Evolutionary conservation across 1,140 invertebrate species (phyloP), one percentile per base, ranked within the genome.

Genomic region (Schlechtendalia chinensis): DNA sequence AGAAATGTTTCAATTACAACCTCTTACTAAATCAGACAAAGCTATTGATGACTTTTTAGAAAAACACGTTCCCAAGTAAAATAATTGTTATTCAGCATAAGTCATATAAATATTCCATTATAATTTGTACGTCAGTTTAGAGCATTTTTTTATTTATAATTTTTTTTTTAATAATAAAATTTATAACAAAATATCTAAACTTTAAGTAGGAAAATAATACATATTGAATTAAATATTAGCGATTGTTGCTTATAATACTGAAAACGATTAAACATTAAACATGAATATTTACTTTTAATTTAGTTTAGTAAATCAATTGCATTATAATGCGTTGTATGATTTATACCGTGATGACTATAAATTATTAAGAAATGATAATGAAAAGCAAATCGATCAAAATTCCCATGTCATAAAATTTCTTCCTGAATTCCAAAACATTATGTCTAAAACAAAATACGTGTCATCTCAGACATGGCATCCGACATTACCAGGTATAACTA

Each of bases 301-400:
- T 29, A 61, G 22, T 24, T 24, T 24, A 27, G 12, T 61, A 29
- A 2, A 29, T 14, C 32, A 79, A 8, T 61, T 79, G 24, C 58
- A 29, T n/a, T 63, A 79, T 29, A 79, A 79, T 0, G 75, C 63
- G 1, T 27, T 61, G 17, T 79, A 63, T 10, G 75, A 79, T 63
- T 50, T 79, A 29, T 79, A 79, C 39, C 56, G 75, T 19, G 75
- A 79, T 12, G 75, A 79, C 22, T 79, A 79, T 8, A 79, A 79
- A 12, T 3, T 50, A 27, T 14, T 61, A 47, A 47, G 29, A 39
- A 19, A 45, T 3, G 24, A 53, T 27, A 61, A 39, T 12, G 14
- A 24, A 19, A 61, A 10, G 19, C 4, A 22, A 61, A 45, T 19
- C 0, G 14, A 63, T 27, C 22, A 63, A 6, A 6, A 11, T 2